Evolutionary conservation across 1,140 invertebrate genomes (phyloP).

Genomic region (Ptiloglossa arizonensis): DNA sequence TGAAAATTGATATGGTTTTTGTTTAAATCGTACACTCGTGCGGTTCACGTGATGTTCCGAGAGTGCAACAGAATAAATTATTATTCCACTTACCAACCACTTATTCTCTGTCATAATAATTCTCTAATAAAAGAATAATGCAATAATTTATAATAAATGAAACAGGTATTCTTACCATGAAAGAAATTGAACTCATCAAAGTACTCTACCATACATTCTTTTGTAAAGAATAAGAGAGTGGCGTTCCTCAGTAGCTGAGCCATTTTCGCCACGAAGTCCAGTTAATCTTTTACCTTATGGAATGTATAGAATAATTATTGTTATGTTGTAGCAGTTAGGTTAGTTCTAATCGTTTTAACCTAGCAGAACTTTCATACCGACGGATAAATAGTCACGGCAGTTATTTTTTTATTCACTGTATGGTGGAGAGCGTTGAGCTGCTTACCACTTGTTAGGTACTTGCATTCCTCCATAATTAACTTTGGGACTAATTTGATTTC

Average conservation of each 20-base stretch:
- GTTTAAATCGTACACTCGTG: background rate
- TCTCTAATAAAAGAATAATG: background rate
- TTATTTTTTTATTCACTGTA: no score
- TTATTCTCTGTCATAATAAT: background rate
- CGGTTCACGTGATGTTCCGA: constrained; percentile 9
- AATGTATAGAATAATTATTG: background rate
- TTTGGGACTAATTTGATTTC: no score
- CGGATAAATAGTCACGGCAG: background rate
- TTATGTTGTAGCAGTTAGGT: background rate
- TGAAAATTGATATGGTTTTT: background rate
- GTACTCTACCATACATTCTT: constrained; percentile 89
- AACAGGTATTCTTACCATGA: constrained; percentile 83
- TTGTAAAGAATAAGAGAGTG: constrained; percentile 83
- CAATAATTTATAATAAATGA: constrained; percentile 39
- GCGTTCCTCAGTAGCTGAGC: constrained; percentile 60
- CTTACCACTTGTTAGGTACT: no score
- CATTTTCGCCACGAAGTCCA: constrained; percentile 24
- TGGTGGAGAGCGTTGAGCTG: no score
- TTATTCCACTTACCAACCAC: background rate
- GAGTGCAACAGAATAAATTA: background rate
- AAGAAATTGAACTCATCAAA: constrained; percentile 89
- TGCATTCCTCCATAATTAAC: no score
- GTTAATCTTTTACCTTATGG: background rate
- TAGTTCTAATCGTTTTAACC: background rate
- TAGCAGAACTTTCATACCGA: constrained; percentile 2